A percentile compares a stretch with the other conserved stretches of the same genome.
Evolutionary conservation across 2,888 invertebrate species (phyloP).

Genomic region (Synergus umbraculus): DNA sequence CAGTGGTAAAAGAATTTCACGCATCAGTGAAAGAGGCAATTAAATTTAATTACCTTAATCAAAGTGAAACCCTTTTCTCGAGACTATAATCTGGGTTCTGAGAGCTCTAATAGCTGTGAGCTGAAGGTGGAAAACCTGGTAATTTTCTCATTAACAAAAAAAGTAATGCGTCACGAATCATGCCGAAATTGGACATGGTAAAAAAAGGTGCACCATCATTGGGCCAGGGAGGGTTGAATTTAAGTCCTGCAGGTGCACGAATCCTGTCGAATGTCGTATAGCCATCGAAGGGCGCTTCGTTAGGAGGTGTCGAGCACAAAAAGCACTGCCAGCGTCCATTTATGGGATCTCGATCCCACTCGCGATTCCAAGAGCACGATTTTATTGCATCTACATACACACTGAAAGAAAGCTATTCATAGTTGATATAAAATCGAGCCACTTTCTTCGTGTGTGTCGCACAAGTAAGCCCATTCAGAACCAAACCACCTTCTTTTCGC

Average conservation of each 20-base stretch:
- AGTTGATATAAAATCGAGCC: conserved; percentile 29
- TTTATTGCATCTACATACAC: conserved; percentile 41
- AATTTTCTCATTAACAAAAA: conserved; percentile 22
- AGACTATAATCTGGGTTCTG: conserved; percentile 4
- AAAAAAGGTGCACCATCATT: conserved; percentile 39
- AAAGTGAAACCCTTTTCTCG: neutral
- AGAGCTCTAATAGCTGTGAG: too few relatives aligned
- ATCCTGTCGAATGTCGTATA: conserved; percentile 38
- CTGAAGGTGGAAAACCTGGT: conserved; percentile 12
- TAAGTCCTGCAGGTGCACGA: conserved; percentile 35
- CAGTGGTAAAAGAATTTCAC: neutral
- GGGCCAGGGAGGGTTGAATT: conserved; percentile 34
- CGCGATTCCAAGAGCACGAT: conserved; percentile 43
- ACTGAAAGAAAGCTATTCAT: conserved; percentile 23
- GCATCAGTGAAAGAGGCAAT: neutral
- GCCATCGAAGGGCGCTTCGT: conserved; percentile 31
- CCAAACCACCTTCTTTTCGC: conserved; percentile 16
- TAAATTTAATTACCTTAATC: conserved; percentile 3
- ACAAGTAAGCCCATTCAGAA: conserved; percentile 35
- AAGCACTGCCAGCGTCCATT: conserved; percentile 38
- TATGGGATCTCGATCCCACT: conserved; percentile 43
- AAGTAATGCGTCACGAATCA: conserved; percentile 29
- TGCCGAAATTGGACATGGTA: conserved; percentile 16
- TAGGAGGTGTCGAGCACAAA: conserved; percentile 40
- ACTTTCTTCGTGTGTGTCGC: conserved; percentile 25